These are phyloP conservation scores for Timema podura DNA, from an alignment of 2,888 invertebrate genomes.

Conservation along the genomic window DNA sequence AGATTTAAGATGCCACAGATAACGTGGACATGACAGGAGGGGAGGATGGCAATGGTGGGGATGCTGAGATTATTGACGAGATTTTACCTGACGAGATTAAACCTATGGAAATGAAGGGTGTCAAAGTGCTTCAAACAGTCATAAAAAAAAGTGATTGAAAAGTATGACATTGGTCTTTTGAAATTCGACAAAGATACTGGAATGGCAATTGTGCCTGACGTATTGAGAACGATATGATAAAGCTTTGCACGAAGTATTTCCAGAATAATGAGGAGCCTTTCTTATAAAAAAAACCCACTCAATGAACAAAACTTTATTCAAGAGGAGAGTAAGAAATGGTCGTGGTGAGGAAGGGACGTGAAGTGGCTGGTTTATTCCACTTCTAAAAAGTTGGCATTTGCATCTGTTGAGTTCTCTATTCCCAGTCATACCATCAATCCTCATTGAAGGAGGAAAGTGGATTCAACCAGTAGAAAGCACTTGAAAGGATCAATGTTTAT, in stretches of 20 bases:
- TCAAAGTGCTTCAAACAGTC: not conserved
- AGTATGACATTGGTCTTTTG: not conserved
- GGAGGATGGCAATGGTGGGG: not conserved
- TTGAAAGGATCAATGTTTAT: conserved; percentile 10
- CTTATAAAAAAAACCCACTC: not conserved
- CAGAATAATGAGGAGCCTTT: not conserved
- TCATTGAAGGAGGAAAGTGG: not conserved
- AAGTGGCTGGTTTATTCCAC: not conserved
- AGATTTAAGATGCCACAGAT: not conserved
- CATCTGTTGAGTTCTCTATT: not conserved
- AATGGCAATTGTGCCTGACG: not conserved
- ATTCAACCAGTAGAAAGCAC: conserved; percentile 9
- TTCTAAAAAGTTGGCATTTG: not conserved
- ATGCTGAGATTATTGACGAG: not conserved
- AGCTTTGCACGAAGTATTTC: not conserved
- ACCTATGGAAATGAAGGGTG: not conserved
- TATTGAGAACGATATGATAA: not conserved
- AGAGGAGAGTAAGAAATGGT: not conserved
- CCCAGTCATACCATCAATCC: not conserved
- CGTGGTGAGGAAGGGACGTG: not conserved
- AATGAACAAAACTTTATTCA: not conserved
- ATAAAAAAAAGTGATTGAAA: not conserved
- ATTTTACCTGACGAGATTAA: not conserved
- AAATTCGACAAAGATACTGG: conserved; percentile 2
- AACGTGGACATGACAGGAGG: not conserved